Conservation (phyloP, 2,113 vertebrate species). For the Diadophis punctatus region DNA sequence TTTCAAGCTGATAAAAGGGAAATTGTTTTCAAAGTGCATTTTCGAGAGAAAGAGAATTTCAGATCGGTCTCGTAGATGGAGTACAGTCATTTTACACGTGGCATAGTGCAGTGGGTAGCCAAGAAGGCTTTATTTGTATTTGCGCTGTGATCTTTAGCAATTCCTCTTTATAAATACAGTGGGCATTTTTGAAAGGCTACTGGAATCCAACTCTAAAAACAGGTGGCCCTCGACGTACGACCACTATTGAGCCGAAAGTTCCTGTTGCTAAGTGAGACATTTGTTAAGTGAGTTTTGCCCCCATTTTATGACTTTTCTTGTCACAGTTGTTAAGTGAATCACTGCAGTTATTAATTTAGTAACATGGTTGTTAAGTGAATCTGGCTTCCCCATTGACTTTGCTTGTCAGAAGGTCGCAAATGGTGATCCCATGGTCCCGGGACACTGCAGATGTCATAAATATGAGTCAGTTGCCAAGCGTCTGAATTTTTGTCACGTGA, state of each 20-base stretch:
- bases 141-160: background rate
- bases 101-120: background rate
- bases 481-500: background rate
- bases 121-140: background rate
- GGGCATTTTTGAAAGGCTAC: background rate
- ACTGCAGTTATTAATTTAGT: too few species aligned
- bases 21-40: background rate
- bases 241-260: background rate
- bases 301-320: background rate
- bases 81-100: background rate
- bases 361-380: too few species aligned
- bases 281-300: background rate
- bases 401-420: too few species aligned
- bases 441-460: background rate
- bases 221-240: background rate
- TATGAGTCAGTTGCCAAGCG: background rate
- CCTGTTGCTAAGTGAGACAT: background rate
- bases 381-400: too few species aligned
- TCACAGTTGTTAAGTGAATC: background rate
- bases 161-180: background rate
- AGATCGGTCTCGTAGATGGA: background rate
- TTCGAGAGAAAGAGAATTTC: background rate
- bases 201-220: background rate
- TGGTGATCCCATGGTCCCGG: too few species aligned
- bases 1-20: background rate